phyloP scores from a whole-genome alignment of 2,888 invertebrate genomes.

The Beris morrisii region DNA sequence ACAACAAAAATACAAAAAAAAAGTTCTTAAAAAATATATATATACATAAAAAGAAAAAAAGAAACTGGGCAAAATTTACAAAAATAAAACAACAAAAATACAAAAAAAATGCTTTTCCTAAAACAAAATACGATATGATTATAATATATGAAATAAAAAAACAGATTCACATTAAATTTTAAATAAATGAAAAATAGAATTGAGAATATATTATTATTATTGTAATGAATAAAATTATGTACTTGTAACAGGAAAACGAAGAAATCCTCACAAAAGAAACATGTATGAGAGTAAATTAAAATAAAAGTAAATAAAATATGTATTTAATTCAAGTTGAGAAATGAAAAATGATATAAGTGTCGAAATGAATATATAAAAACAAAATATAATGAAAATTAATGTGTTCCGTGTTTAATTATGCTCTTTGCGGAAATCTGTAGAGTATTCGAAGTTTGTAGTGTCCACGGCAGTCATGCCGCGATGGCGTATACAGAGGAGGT shows the following conservation, averaged over 20 bases:
- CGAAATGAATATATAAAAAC: constrained; percentile 31
- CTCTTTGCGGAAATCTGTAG: neutral
- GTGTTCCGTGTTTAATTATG: constrained; percentile 19
- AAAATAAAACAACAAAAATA: neutral
- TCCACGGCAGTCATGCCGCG: too few species aligned
- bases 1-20: neutral
- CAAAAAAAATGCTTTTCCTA: constrained; percentile 27
- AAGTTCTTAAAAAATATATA: neutral
- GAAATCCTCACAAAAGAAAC: constrained; percentile 9
- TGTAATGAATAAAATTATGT: neutral
- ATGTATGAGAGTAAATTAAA: constrained; percentile 27
- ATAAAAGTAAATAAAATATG: constrained; percentile 15
- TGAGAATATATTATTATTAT: constrained; percentile 17
- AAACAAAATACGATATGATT: constrained; percentile 27
- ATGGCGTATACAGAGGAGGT: too few species aligned
- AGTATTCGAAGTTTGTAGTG: neutral
- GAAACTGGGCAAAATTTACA: neutral
- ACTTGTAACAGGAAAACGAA: constrained; percentile 8
- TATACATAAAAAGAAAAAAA: neutral
- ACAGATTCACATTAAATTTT: constrained; percentile 20
- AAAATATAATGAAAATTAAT: constrained; percentile 13
- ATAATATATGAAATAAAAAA: neutral
- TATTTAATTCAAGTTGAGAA: constrained; percentile 31
- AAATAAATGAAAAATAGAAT: constrained; percentile 25
- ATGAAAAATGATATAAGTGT: constrained; percentile 25